Evolutionary conservation across 2,797 vertebrate genomes (phyloP), one percentile per base, ranked within the genome.

Genomic region (Spinibarbus caldwelli): DNA sequence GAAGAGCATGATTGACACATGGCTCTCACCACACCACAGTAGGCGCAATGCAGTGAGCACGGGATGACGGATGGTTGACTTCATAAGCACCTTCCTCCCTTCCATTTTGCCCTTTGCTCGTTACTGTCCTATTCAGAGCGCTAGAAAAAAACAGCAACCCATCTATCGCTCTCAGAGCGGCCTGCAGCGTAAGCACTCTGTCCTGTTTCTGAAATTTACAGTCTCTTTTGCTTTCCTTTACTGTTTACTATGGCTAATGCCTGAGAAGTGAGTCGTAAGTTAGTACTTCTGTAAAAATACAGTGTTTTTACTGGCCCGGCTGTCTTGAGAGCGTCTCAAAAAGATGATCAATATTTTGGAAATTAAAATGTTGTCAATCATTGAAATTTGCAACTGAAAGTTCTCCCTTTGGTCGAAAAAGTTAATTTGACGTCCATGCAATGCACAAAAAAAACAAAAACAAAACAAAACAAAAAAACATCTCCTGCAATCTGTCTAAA

Each of bases 31-130:
- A 77, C 75, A 41, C 34, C 75, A 59, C 36, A 78, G 82, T 71
- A 84, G 82, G 85, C 76, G 82, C 88, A 89, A 54, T 86, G 86
- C 86, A 87, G 86, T 78, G 78, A 86, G 85, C 21, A 26, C 29
- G 2, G 75, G 31, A 49, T 84, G 86, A 89, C 12, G 64, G 75
- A 86, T 80, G 36, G 71, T 54, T 70, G 75, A 85, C 77, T 80
- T 86, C 68, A 72, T 23, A 38, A 34, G 34, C 83, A 78, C 43
- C 12, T 80, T 82, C 78, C 43, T 76, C 23, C 52, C 54, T 45
- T 38, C 49, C n/a, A 49, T 67, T 43, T 72, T 67, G 23, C 66
- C 76, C 36, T 78, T 34, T 52, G 29, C 78, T 68, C 21, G 26
- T 59, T 86, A 62, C 57, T 76, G 64, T 79, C 75, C 29, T 72